Evolutionary conservation across 2,888 invertebrate species (phyloP).

Genomic region (Andrena dorsata): DNA sequence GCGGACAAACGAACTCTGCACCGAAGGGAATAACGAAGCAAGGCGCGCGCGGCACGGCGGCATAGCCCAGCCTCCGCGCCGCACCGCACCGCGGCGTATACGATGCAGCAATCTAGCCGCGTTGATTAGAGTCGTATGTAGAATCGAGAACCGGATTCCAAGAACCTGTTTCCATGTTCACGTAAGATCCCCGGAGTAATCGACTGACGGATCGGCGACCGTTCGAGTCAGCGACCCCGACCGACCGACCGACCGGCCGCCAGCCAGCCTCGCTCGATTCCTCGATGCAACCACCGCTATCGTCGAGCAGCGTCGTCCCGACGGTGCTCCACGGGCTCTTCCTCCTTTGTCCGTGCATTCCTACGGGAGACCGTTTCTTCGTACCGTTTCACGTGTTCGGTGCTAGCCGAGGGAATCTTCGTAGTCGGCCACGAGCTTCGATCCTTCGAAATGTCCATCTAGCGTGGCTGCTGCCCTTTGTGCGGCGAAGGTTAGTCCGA

Average conservation of each 20-base stretch:
- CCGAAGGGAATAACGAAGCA: conserved; percentile 64
- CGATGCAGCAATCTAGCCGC: conserved; percentile 85
- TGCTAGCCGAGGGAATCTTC: background rate
- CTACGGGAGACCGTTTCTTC: conserved; percentile 44
- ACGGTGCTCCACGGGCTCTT: conserved; percentile 28
- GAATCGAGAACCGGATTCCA: conserved; percentile 85
- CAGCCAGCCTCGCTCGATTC: conserved; percentile 67
- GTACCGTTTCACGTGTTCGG: background rate
- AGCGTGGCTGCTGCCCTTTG: background rate
- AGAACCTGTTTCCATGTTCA: conserved; percentile 85
- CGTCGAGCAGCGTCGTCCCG: conserved; percentile 53
- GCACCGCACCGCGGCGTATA: conserved; percentile 56
- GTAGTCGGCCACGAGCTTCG: background rate
- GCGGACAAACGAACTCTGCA: conserved; percentile 59
- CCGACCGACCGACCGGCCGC: conserved; percentile 70
- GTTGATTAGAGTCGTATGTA: conserved; percentile 85
- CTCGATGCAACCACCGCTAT: conserved; percentile 52
- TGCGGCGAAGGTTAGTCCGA: no score
- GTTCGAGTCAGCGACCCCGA: conserved; percentile 85
- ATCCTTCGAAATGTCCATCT: background rate
- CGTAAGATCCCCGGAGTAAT: conserved; percentile 85
- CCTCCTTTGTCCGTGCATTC: conserved; percentile 39
- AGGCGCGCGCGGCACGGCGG: conserved; percentile 66
- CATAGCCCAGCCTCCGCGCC: conserved; percentile 34
- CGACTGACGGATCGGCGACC: conserved; percentile 85